Evolutionary conservation across 2,113 vertebrate species (phyloP).

Genomic region (Corythornis vintsioides): DNA sequence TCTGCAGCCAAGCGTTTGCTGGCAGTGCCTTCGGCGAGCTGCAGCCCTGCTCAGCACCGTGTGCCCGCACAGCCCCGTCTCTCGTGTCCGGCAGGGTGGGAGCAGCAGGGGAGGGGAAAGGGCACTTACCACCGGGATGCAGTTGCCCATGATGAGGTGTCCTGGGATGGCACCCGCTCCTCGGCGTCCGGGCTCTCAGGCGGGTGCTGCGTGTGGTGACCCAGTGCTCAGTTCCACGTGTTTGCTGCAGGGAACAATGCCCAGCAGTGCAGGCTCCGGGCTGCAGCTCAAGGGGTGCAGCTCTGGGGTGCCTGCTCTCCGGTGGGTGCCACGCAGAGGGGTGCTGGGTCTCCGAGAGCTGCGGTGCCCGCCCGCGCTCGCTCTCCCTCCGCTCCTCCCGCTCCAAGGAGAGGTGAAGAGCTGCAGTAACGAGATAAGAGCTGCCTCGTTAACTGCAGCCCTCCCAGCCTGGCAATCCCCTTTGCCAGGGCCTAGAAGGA

Average conservation of each 20-base stretch:
- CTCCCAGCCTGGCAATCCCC: background rate
- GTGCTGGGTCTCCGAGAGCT: accelerated
- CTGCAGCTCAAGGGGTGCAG: background rate
- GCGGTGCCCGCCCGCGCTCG: accelerated
- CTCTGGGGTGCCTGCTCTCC: background rate
- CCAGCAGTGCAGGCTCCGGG: accelerated
- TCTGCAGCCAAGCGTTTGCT: accelerated
- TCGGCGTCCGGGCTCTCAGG: background rate
- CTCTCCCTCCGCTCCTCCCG: background rate
- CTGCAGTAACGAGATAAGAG: slow-evolving; percentile 2
- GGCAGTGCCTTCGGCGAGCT: accelerated
- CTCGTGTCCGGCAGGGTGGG: background rate
- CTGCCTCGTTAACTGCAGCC: background rate
- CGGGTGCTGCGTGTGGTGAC: background rate
- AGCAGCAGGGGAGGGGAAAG: background rate
- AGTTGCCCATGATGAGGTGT: background rate
- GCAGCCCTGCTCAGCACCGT: accelerated
- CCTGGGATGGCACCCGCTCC: background rate
- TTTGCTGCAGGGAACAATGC: no score
- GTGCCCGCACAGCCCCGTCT: background rate
- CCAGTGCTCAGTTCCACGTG: accelerated
- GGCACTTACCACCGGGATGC: slow-evolving; percentile 1
- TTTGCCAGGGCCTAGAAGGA: background rate
- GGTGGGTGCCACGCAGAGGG: accelerated
- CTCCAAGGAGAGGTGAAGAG: background rate